Percentiles rank a stretch among this genome's conserved stretches.
Evolutionary conservation across 1,140 invertebrate species (phyloP).

Genomic region (Philotrypesis tridentata): DNA sequence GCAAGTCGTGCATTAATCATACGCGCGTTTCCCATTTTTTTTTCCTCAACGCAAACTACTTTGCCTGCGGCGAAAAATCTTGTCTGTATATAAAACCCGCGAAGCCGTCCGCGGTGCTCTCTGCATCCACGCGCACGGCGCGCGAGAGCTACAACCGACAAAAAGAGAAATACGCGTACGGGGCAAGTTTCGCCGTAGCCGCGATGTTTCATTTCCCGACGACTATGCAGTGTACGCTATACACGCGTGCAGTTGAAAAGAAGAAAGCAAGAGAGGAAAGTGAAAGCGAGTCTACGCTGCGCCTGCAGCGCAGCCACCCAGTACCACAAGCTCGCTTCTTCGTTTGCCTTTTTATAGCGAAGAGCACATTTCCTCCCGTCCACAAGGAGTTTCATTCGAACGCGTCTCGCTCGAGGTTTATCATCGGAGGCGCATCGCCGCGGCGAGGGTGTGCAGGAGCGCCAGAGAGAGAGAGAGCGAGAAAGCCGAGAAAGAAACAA

Average conservation of each 20-base stretch:
- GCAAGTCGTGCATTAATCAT: background rate
- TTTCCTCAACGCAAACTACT: background rate
- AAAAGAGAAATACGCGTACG: slow-evolving; percentile 12
- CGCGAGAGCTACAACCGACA: slow-evolving; percentile 1
- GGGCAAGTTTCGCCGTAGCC: slow-evolving; percentile 53
- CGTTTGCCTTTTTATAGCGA: background rate
- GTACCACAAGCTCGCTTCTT: slow-evolving; percentile 52
- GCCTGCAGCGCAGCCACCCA: slow-evolving; percentile 27
- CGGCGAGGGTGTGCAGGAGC: too few relatives aligned
- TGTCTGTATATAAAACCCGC: background rate
- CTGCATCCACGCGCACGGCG: background rate
- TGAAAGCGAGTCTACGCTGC: slow-evolving; percentile 54
- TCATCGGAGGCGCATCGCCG: background rate
- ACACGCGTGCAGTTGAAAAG: background rate
- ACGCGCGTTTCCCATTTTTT: background rate
- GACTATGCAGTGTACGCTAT: slow-evolving; percentile 43
- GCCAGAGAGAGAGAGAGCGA: too few relatives aligned
- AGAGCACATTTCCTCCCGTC: background rate
- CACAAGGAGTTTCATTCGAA: too few relatives aligned
- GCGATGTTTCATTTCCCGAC: slow-evolving; percentile 60
- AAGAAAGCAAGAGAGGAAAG: slow-evolving; percentile 50
- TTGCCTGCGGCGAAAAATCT: background rate
- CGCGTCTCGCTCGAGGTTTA: too few relatives aligned
- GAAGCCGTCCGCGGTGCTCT: background rate
- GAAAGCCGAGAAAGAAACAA: background rate